phyloP scores from a whole-genome alignment of 2,113 vertebrate species.

The Aythya baeri region DNA sequence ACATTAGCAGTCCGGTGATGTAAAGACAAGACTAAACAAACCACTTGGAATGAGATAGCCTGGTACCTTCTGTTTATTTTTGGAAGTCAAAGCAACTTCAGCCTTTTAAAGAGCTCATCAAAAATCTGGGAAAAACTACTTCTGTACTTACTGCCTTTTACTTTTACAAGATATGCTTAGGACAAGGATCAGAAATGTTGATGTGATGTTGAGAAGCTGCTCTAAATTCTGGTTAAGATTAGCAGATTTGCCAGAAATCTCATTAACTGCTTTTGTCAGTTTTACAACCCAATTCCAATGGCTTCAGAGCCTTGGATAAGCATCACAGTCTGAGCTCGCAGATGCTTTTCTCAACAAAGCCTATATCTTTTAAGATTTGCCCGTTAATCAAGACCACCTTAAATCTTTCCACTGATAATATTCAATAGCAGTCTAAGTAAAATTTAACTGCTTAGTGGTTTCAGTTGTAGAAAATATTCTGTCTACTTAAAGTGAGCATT shows the following conservation, averaged over 20 bases:
- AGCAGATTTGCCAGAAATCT: not conserved
- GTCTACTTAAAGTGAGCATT: not conserved
- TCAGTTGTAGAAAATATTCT: not conserved
- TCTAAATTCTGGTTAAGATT: not conserved
- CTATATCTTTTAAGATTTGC: not conserved
- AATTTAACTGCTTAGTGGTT: not conserved
- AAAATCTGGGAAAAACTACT: not conserved
- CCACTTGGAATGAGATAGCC: not conserved
- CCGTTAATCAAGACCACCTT: not conserved
- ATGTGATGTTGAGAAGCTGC: not conserved
- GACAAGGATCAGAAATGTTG: not conserved
- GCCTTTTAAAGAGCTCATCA: not conserved
- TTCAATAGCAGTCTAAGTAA: not conserved
- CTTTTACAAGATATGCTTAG: not conserved
- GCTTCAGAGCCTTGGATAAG: not conserved
- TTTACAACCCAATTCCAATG: not conserved
- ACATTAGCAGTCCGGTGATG: not conserved
- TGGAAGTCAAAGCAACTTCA: not conserved
- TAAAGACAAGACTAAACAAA: not conserved
- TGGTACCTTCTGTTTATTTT: not conserved
- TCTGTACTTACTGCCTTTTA: not conserved
- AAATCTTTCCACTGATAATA: constrained; percentile 4
- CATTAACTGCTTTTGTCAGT: not conserved
- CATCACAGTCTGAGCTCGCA: not conserved
- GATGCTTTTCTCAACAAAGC: not conserved